A percentile compares a stretch with the other conserved stretches of the same genome.
Conservation (phyloP, 2,113 vertebrate species). For the Illadopsis cleaveri region DNA sequence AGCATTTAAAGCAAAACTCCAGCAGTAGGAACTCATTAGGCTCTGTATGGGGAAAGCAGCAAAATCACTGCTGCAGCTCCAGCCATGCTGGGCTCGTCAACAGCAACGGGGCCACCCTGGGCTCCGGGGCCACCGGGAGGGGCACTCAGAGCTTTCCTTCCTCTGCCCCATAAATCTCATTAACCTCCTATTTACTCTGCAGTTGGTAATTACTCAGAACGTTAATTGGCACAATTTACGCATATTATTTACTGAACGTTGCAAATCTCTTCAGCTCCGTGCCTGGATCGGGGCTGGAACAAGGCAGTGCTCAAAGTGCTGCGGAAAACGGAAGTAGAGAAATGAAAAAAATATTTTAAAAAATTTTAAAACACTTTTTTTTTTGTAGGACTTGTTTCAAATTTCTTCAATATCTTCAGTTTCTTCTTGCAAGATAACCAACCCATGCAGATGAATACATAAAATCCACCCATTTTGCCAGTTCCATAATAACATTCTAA, state of each 20-base stretch:
- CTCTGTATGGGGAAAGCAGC: not conserved
- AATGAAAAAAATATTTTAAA: not conserved
- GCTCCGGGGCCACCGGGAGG: not conserved
- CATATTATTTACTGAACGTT: not conserved
- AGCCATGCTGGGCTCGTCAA: slow-evolving; percentile 7
- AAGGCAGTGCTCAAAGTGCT: not conserved
- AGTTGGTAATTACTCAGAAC: slow-evolving; percentile 31
- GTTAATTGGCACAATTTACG: not conserved
- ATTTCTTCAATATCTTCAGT: not conserved
- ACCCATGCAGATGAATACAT: not conserved
- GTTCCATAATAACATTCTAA: not conserved
- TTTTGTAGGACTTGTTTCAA: not conserved
- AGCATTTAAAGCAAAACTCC: not conserved
- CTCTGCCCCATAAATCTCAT: slow-evolving; percentile 18
- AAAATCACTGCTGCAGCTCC: not conserved
- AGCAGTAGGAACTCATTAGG: slow-evolving; percentile 39
- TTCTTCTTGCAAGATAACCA: not conserved
- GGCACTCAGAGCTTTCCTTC: not conserved
- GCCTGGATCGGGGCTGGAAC: not conserved
- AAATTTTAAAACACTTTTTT: not conserved
- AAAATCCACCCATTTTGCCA: not conserved
- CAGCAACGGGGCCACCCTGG: not conserved
- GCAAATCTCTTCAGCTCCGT: not conserved
- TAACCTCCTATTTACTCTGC: slow-evolving; percentile 5
- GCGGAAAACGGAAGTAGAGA: rapidly evolving